Percentiles rank a stretch among this genome's conserved stretches.
phyloP scores from a whole-genome alignment of 2,113 vertebrate genomes.

The Rhabdornis inornatus region DNA sequence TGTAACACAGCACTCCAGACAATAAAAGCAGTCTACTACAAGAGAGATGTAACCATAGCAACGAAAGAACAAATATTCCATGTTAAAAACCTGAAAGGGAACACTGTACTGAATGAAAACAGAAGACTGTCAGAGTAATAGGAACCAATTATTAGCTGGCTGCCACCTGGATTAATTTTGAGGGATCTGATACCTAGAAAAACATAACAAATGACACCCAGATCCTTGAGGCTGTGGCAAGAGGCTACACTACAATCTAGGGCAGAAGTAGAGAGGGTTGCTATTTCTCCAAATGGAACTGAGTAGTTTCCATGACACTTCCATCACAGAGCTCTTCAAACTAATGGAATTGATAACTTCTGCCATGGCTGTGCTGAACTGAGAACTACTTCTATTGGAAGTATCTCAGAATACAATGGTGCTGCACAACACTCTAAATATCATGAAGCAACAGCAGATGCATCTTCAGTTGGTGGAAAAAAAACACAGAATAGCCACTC shows the following conservation, averaged over 20 bases:
- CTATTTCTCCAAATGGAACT: neutral
- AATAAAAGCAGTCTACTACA: conserved; percentile 9
- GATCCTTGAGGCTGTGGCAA: neutral
- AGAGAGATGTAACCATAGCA: neutral
- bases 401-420: neutral
- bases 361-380: neutral
- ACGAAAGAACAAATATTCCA: neutral
- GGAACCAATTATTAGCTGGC: neutral
- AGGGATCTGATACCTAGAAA: neutral
- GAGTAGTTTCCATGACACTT: neutral
- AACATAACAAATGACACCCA: neutral
- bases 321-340: neutral
- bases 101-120: neutral
- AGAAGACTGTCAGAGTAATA: neutral
- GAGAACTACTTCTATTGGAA: neutral
- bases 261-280: neutral
- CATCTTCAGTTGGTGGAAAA: neutral
- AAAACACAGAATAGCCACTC: neutral
- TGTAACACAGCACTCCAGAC: neutral
- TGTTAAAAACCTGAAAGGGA: neutral
- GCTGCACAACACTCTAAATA: neutral
- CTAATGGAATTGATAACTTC: neutral
- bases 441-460: neutral
- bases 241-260: neutral
- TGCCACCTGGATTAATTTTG: neutral